Percentiles rank a stretch among this genome's conserved stretches.
These are phyloP conservation scores for Crotalus viridis DNA, from an alignment of 2,113 vertebrate species.

Conservation along the genomic window DNA sequence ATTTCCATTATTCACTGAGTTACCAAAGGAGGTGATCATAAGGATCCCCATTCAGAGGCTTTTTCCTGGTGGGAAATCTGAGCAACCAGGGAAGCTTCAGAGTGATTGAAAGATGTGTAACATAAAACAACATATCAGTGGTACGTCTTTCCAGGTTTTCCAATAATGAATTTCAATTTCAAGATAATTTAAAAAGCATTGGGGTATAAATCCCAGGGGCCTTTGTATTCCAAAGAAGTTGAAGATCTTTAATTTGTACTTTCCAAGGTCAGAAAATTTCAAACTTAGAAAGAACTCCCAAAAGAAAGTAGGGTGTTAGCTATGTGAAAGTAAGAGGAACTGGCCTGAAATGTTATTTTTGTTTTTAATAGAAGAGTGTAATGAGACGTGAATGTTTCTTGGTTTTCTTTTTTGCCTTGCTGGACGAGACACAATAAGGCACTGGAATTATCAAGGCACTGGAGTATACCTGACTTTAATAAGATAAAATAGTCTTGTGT, in stretches of 20 bases:
- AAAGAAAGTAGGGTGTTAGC: neutral
- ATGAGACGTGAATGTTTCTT: neutral
- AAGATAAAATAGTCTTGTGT: neutral
- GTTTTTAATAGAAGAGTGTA: neutral
- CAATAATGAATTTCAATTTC: neutral
- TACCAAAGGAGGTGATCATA: neutral
- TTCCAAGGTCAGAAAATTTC: neutral
- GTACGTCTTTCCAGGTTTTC: neutral
- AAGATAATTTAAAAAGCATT: neutral
- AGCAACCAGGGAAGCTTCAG: neutral
- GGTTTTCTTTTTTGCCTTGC: neutral
- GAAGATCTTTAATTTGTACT: neutral
- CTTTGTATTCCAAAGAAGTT: neutral
- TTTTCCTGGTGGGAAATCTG: neutral
- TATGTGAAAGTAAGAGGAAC: neutral
- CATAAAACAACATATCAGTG: neutral
- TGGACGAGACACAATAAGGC: neutral
- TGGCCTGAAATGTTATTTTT: neutral
- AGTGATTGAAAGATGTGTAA: neutral
- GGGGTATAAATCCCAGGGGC: neutral
- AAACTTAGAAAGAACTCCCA: neutral
- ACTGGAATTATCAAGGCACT: neutral
- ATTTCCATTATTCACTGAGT: neutral
- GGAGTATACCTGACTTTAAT: neutral
- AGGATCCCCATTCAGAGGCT: neutral